Evolutionary conservation across 1,140 invertebrate genomes (phyloP).

Genomic region (Asobara japonica): DNA sequence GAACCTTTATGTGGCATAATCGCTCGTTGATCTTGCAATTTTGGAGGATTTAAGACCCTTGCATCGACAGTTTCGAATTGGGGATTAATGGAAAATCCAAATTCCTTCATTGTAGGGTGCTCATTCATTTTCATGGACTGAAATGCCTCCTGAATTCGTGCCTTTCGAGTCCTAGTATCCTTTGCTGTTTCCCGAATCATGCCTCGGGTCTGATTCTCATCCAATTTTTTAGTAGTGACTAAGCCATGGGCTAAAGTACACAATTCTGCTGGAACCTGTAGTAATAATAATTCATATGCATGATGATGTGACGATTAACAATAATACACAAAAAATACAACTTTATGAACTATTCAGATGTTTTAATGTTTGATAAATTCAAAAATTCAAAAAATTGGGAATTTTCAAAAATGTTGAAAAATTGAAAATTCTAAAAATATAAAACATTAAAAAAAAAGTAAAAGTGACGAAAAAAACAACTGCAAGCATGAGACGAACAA

Average conservation of each 20-base stretch:
- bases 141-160: constrained; percentile 72
- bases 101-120: constrained; percentile 67
- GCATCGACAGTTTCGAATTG: constrained; percentile 70
- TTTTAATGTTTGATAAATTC: no score
- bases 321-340: no score
- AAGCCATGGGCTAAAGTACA: constrained; percentile 72
- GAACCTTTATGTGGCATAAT: constrained; percentile 41
- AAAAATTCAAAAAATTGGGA: no score
- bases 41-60: constrained; percentile 69
- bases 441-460: no score
- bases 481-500: no score
- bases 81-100: constrained; percentile 68
- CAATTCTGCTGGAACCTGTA: constrained; percentile 62
- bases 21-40: constrained; percentile 60
- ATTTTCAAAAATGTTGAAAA: no score
- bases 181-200: constrained; percentile 77
- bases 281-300: no score
- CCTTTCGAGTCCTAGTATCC: constrained; percentile 68
- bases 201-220: constrained; percentile 69
- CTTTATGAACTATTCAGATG: no score
- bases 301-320: no score
- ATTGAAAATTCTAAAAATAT: no score
- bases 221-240: constrained; percentile 67
- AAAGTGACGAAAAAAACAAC: no score
- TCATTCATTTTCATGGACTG: constrained; percentile 61